Evolutionary conservation across 2,113 vertebrate species (phyloP).

Genomic region (Elanus axillaris): DNA sequence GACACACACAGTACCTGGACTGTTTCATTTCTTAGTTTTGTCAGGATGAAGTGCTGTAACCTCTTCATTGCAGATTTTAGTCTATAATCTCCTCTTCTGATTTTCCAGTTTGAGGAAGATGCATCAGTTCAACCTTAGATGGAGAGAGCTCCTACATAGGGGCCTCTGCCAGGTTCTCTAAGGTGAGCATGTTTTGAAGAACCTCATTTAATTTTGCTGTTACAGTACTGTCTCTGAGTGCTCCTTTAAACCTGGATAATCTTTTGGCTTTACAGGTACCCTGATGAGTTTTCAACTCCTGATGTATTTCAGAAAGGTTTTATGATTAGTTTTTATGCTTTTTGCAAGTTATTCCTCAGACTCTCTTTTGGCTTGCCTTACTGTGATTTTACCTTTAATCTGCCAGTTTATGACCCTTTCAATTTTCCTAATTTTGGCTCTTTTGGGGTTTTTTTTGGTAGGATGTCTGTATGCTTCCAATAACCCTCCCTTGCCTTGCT

Average conservation of each 20-base stretch:
- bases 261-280: neutral
- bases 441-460: neutral
- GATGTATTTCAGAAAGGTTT: neutral
- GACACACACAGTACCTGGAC: neutral
- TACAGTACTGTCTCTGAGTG: neutral
- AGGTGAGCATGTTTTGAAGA: neutral
- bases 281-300: neutral
- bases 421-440: neutral
- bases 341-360: neutral
- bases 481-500: neutral
- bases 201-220: neutral
- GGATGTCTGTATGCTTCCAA: neutral
- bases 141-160: neutral
- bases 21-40: neutral
- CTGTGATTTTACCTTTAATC: neutral
- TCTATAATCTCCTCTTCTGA: neutral
- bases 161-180: neutral
- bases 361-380: neutral
- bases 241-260: neutral
- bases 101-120: neutral
- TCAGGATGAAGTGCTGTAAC: neutral
- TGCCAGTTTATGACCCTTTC: neutral
- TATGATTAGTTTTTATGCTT: neutral
- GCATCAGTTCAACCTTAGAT: neutral
- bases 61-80: neutral